A percentile compares a stretch with the other conserved stretches of the same genome.
Conservation (phyloP, 2,797 vertebrate species). For the Choloepus didactylus region DNA sequence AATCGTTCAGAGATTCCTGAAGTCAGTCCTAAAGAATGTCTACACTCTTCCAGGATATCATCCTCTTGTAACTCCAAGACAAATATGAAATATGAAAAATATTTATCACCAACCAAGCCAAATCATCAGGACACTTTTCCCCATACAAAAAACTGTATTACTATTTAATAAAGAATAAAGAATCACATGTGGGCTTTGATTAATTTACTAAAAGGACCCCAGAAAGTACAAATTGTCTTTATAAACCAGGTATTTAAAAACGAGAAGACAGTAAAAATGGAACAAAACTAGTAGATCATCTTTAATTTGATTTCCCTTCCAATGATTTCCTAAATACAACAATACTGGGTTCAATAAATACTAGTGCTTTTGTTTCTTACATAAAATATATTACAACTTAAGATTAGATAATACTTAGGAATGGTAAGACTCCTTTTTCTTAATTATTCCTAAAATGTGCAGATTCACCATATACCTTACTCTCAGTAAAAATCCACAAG, state of each 20-base stretch:
- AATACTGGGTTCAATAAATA: not conserved
- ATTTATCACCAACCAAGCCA: not conserved
- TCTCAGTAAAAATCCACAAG: conserved; percentile 29
- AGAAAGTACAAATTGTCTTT: not conserved
- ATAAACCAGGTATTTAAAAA: not conserved
- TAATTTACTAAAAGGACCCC: not conserved
- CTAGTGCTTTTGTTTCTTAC: not conserved
- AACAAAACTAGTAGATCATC: not conserved
- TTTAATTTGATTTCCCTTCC: not conserved
- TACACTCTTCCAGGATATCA: not conserved
- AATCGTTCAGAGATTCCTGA: not conserved
- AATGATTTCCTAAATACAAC: conserved; percentile 39
- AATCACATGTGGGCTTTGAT: not conserved
- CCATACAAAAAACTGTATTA: not conserved
- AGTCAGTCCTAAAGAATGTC: not conserved
- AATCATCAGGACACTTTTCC: not conserved
- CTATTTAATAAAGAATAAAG: not conserved
- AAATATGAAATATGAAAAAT: not conserved
- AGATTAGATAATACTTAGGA: not conserved
- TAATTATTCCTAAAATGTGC: conserved; percentile 37
- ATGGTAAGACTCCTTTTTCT: not conserved
- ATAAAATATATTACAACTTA: conserved; percentile 10
- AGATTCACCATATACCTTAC: not conserved
- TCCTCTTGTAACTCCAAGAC: not conserved
- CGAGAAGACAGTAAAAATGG: not conserved